Percentiles rank a stretch among this genome's conserved stretches.
phyloP scores from a whole-genome alignment of 2,797 vertebrate species.

The Bryconaethiops microstoma region DNA sequence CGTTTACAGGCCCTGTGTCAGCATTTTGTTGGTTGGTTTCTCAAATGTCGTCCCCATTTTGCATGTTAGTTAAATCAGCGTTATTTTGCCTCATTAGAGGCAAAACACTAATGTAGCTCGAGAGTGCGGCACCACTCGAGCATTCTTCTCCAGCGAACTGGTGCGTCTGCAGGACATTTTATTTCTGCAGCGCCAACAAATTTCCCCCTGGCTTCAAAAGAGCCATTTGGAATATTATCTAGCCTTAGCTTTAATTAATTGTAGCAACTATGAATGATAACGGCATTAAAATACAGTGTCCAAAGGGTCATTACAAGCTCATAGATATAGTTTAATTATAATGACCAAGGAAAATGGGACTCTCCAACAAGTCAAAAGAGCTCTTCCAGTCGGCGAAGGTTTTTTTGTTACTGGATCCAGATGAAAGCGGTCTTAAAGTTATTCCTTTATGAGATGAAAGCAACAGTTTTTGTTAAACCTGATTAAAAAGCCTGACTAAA shows the following conservation, averaged over 20 bases:
- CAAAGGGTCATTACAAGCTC: constrained; percentile 67
- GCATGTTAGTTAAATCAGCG: constrained; percentile 40
- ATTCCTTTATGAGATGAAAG: background rate
- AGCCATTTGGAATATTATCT: constrained; percentile 45
- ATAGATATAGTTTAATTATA: constrained; percentile 60
- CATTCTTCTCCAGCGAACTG: background rate
- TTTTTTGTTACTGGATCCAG: background rate
- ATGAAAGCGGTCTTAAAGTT: background rate
- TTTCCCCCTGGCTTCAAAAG: constrained; percentile 14
- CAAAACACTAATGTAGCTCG: constrained; percentile 16
- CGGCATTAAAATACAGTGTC: constrained; percentile 72
- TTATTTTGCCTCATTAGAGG: constrained; percentile 51
- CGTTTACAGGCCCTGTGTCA: background rate
- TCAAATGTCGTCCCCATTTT: constrained; percentile 22
- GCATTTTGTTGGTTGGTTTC: constrained; percentile 14
- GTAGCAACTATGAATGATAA: constrained; percentile 70
- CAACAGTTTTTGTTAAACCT: background rate
- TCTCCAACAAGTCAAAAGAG: background rate
- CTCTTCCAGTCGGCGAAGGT: background rate
- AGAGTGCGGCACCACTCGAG: constrained; percentile 9
- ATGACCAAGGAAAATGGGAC: constrained; percentile 27
- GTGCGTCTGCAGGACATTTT: constrained; percentile 1
- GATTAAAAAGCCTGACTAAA: background rate
- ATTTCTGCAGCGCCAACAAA: constrained; percentile 45
- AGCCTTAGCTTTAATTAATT: constrained; percentile 67